Evolutionary conservation across 2,113 vertebrate species (phyloP), one percentile per base, ranked within the genome.

Genomic region (Atlantisia rogersi): DNA sequence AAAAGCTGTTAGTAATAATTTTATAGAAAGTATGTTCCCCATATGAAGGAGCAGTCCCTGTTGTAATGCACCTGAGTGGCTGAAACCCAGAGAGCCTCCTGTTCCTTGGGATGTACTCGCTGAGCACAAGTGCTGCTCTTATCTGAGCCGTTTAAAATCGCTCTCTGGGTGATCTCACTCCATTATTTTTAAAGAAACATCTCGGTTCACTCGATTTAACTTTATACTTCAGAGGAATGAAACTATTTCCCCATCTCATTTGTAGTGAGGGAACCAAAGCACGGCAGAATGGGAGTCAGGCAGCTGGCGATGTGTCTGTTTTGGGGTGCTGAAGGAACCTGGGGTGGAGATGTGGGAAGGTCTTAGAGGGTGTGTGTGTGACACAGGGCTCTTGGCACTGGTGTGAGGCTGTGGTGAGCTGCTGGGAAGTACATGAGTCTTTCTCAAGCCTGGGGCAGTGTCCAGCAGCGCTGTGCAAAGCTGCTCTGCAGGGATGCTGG

Each of bases 121-220:
- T 46, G 46, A 53, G 17, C 20, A 59, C 40, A 37, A 29, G 93
- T 6, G 3, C 67, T 77, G 53, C 87, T 90, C 82, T 55, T 5
- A 11, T 22, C 39, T 17, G 77, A 95, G 94, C 58, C 13, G 2
- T 74, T 94, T 65, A 14, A 56, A 96, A 65, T 58, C 73, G 7
- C 5, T 59, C 7, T 17, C 44, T 32, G 95, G 92, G 46, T 91
- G 93, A 96, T 86, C 92, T 95, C 96, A 71, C 90, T 40, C 90
- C 83, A 70, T 94, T 97, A 96, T 95, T 96, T 84, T 32, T 26
- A 37, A 77, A 59, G 67, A 80, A 94, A 76, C 79, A 89, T 46
- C 86, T 89, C 92, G 35, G 31, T 69, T 96, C 88, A 29, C 96
- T 94, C 97, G 94, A 80, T 96, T 97, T 96, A 95, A 94, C 86